Evolutionary conservation across 2,113 vertebrate species (phyloP).

Genomic region (Salminus brasiliensis): DNA sequence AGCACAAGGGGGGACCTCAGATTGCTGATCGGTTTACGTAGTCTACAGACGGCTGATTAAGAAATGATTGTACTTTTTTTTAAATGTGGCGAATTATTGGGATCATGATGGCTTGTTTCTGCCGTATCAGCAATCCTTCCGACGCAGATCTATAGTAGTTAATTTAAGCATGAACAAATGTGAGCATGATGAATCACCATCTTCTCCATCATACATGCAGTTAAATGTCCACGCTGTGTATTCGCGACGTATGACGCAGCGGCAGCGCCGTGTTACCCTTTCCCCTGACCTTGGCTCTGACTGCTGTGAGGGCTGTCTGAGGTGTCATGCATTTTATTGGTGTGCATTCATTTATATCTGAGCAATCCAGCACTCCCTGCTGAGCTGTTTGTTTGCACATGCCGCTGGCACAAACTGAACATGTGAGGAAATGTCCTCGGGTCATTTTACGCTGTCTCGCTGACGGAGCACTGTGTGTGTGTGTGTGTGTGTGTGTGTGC

Average conservation of each 20-base stretch:
- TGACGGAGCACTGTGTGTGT: background rate
- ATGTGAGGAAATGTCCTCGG: background rate
- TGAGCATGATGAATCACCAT: background rate
- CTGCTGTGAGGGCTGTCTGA: background rate
- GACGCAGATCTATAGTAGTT: background rate
- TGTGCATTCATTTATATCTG: background rate
- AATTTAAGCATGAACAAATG: background rate
- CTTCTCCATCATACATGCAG: background rate
- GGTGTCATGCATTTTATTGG: background rate
- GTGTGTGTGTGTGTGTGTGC: constrained; percentile 9
- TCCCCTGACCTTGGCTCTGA: background rate
- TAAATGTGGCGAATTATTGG: no score
- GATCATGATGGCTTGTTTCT: background rate
- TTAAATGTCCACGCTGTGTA: background rate
- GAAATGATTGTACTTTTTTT: no score
- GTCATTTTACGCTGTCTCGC: no score
- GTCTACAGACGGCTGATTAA: no score
- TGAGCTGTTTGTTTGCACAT: background rate
- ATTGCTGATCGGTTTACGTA: no score
- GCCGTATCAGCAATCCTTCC: no score
- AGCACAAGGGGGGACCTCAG: no score
- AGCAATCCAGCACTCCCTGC: background rate
- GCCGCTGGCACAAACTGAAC: background rate
- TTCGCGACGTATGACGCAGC: constrained; percentile 1
- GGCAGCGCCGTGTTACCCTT: background rate